phyloP scores from a whole-genome alignment of 2,888 invertebrate species.

The Fissipunctia ypsillon region DNA sequence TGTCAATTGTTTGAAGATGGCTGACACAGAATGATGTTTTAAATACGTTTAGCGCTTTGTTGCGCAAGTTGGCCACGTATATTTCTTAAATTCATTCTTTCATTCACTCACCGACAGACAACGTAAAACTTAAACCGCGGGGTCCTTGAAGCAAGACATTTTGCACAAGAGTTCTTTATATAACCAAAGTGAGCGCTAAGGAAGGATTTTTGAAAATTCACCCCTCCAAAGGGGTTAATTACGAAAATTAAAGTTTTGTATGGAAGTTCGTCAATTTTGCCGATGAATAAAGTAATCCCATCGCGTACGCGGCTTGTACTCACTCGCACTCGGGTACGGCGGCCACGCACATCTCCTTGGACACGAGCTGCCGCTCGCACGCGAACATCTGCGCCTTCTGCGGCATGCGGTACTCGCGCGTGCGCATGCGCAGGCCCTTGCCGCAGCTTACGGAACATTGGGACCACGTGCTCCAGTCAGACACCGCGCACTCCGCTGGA shows the following conservation, averaged over 20 bases:
- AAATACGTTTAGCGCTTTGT: background rate
- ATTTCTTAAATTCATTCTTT: background rate
- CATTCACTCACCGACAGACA: background rate
- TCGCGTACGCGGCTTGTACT: constrained; percentile 74
- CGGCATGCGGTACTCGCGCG: constrained; percentile 92
- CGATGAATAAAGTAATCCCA: background rate
- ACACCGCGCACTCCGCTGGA: constrained; percentile 95
- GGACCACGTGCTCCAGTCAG: constrained; percentile 94
- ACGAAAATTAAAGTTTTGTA: background rate
- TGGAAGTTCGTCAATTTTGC: background rate
- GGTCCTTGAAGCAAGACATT: background rate
- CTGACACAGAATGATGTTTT: background rate
- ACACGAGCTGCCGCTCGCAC: constrained; percentile 94
- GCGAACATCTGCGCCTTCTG: constrained; percentile 93
- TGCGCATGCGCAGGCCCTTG: constrained; percentile 95
- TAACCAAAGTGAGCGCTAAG: background rate
- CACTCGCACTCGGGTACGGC: constrained; percentile 93
- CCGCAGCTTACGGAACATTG: constrained; percentile 97
- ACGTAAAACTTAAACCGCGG: too few species aligned
- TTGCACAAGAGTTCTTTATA: background rate
- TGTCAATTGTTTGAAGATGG: too few species aligned
- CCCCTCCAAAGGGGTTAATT: background rate
- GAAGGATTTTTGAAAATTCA: background rate
- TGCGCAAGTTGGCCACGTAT: background rate
- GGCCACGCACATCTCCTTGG: constrained; percentile 97